phyloP scores from a whole-genome alignment of 2,888 invertebrate species.

The Desoria tigrina region DNA sequence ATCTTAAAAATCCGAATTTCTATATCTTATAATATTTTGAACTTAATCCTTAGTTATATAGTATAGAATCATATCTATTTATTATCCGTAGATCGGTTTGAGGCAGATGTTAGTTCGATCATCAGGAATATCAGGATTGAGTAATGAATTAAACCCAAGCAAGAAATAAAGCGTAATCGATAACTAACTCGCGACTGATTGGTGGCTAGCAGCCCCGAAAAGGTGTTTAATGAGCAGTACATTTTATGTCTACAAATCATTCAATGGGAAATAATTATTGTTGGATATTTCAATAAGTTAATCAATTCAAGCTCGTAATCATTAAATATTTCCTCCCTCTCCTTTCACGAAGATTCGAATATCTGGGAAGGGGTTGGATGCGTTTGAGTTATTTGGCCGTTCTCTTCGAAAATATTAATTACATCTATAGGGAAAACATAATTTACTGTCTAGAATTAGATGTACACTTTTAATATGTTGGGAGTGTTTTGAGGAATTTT shows the following conservation, averaged over 20 bases:
- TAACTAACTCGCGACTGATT: slow-evolving; percentile 10
- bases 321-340: not conserved
- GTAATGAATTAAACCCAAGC: slow-evolving; percentile 5
- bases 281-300: slow-evolving; percentile 8
- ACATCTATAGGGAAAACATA: no score
- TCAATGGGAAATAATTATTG: not conserved
- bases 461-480: no score
- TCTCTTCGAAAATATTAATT: no score
- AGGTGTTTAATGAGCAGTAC: slow-evolving; percentile 11
- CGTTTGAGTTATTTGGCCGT: no score
- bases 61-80: no score
- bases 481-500: no score
- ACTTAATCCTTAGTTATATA: no score
- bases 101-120: not conserved
- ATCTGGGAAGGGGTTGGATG: no score
- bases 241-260: slow-evolving; percentile 12
- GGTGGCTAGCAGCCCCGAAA: not conserved
- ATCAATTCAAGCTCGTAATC: not conserved
- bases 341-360: not conserved
- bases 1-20: not conserved
- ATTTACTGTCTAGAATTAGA: no score
- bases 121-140: not conserved
- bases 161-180: no score
- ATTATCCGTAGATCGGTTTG: not conserved
- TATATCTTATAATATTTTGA: not conserved